These are phyloP conservation scores for Manis javanica DNA, from an alignment of 2,797 vertebrate species.

Conservation along the genomic window DNA sequence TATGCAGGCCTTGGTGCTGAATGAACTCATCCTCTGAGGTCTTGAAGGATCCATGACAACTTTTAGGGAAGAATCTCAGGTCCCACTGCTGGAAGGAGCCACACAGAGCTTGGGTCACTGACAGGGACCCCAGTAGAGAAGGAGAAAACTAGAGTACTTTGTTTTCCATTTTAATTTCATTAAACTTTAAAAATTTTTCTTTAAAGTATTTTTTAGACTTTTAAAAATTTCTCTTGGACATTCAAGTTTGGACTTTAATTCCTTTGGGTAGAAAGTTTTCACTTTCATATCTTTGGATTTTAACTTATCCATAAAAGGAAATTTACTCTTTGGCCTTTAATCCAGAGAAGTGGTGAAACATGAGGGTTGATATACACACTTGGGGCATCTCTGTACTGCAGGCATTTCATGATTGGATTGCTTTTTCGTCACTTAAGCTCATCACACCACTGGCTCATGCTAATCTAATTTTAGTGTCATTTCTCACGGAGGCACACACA, in stretches of 20 bases:
- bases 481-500: not conserved
- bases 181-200: not conserved
- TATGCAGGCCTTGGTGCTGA: rapidly evolving
- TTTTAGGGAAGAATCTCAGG: not conserved
- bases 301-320: not conserved
- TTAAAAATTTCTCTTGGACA: not conserved
- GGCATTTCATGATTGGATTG: not conserved
- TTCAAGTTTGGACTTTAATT: not conserved
- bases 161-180: not conserved
- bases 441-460: not conserved
- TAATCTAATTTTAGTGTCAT: rapidly evolving
- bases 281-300: not conserved
- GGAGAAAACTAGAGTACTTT: not conserved
- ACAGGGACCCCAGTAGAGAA: not conserved
- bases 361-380: not conserved
- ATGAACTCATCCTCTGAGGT: not conserved
- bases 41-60: not conserved
- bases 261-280: not conserved
- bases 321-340: not conserved
- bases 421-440: not conserved
- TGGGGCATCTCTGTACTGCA: not conserved
- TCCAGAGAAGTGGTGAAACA: not conserved
- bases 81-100: not conserved
- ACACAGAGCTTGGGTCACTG: rapidly evolving
- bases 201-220: not conserved